Base-by-base conservation (phyloP, 2,888 invertebrate species). In the Sipha maydis region DNA sequence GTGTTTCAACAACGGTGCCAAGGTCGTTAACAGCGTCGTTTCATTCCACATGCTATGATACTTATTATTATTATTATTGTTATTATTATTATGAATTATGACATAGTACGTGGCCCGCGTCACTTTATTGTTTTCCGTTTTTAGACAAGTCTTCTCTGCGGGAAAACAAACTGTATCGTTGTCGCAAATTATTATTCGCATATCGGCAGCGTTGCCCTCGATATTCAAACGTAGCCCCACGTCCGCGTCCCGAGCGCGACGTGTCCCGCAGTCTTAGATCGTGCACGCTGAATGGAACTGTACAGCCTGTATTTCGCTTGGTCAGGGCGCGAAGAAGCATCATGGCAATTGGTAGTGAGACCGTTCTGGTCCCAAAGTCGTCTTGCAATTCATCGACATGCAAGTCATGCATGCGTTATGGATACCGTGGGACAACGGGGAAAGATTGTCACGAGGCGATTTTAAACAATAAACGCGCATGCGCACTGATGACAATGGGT, bases 1-100 rank as follows among this genome's bases (percentile, higher is more conserved):
- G 54, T 85, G 69, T 85, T 85, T 85, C 48, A 77, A 85, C 86
- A 86, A 86, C 88, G 82, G 82, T 88, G 88, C 88, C 88, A 88
- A 88, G 88, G 88, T 82, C 82, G 41, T 79, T 38, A 67, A 61
- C 56, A 11, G 21, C 61, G 61, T 61, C 1, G 71, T 71, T 69
- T 71, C 28, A 31, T 28, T 71, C 71, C 71, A 28, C 11, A 71
- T 61, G 3, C 3, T 21, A 61, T 14, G 11, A 11, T 14, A 48
- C 14, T 48, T 48, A 48, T 48, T 14, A 48, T 48, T 48, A 11
- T 48, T 48, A 48, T 48, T 14, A 48, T 14, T 9, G 5, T 9
- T 48, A 48, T 14, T 14, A 14, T 11, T 48, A 48, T 48, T 48
- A 48, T 48, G 11, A 48, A 48, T 61, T 21, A 61, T 61, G 25